Base-by-base conservation (phyloP, 2,888 invertebrate genomes). In the Buathra laborator region DNA sequence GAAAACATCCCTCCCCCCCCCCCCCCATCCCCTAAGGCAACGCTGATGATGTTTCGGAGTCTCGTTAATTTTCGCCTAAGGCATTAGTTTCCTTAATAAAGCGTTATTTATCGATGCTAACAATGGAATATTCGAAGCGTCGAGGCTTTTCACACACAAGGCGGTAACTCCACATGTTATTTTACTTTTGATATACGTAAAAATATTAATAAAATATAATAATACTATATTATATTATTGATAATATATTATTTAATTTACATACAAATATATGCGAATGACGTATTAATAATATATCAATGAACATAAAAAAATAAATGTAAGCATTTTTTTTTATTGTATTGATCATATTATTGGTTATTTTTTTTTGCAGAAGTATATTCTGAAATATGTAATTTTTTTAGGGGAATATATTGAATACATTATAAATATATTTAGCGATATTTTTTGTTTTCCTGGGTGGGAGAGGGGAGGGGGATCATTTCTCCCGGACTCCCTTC, bases 1-100 rank as follows among this genome's bases (percentile, higher is more conserved):
- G 87, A 82, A 82, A 85, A 32, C 74, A 44, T 37, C 56, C 62
- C 24, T n/a, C n/a, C 24, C 24, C 24, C 1, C 24, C 24, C 24
- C 24, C 24, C 2, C 24, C 43, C 72, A 51, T 70, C 5, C 53
- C 16, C 16, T 32, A 46, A 51, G 19, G 19, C 6, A 14, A n/a
- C 62, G 29, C 62, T 62, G 62, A 62, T 29, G 32, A 62, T 80
- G 24, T 53, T 80, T 14, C n/a, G 72, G 86, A 81, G 86, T 87
- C 85, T 86, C 86, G 86, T 91, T 91, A 89, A 90, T 91, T 92
- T 90, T 86, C 81, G 86, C 81, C 86, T 84, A 88, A 87, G 68
- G 87, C 86, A 88, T 90, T 89, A 88, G 87, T 86, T 86, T 83
- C 87, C 24, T 91, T 90, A 88, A 91, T 90, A 88, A 89, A 89